Evolutionary conservation across 2,888 invertebrate species (phyloP), one percentile per base, ranked within the genome.

Genomic region (Eristalis pertinax): DNA sequence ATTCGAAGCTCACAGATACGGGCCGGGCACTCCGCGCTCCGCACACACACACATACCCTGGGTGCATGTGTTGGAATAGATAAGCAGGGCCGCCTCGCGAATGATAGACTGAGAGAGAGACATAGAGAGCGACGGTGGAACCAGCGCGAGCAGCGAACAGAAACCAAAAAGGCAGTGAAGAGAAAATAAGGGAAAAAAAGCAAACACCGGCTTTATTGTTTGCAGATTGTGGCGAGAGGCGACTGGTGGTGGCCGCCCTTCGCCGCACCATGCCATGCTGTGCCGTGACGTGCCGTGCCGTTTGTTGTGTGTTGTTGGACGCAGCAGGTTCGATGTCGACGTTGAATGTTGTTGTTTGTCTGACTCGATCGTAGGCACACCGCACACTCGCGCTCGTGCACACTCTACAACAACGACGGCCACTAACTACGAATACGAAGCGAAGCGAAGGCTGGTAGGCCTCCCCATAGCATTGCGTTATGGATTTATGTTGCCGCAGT

Each of bases 121-220:
- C 1, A 50, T 19, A 50, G 19, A 50, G 22, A 64, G 26, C 58
- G 22, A 67, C 35, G 58, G 19, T 4, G 50, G 2, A 2, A 50
- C n/a, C 56, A 56, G 4, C 22, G 60, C 4, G 8, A 15, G 10
- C 41, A 77, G 77, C 67, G 29, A 70, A 70, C 22, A 67, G 62
- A 80, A 76, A 62, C 41, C 41, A 50, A 24, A 50, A 24, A 26
- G 11, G 38, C 32, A 62, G 8, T 5, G 41, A 63, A 68, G 15
- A 32, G 22, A 69, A 60, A 63, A 56, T 38, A 29, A 38, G 56
- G 10, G 63, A 58, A 29, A 60, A 60, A 38, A 56, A 78, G 64
- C 75, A 83, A 87, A 87, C 87, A 80, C 87, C 87, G 87, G 87
- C 86, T 87, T 79, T 78, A 86, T 79, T 87, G 86, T 87, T 87